Evolutionary conservation across 1,140 invertebrate genomes (phyloP).

Genomic region (Tyrophagus putrescentiae): DNA sequence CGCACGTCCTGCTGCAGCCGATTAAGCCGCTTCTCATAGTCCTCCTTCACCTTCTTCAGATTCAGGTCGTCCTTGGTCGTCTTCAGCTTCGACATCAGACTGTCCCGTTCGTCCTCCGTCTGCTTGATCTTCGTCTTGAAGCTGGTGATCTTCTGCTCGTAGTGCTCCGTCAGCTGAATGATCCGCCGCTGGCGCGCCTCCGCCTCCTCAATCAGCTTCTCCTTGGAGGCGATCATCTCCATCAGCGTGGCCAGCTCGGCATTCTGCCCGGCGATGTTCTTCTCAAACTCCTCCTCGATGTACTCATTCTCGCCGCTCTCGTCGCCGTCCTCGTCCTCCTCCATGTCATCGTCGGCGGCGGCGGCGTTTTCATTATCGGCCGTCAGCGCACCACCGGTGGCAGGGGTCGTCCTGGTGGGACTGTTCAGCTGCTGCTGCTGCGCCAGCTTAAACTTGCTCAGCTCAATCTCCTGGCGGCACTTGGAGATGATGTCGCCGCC

Average conservation of each 20-base stretch:
- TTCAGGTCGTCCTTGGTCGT: conserved; percentile 28
- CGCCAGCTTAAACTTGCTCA: conserved; percentile 37
- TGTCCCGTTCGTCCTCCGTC: conserved; percentile 83
- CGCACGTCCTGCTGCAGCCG: conserved; percentile 73
- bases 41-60: conserved; percentile 66
- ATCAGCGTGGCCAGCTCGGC: conserved; percentile 24
- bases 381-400: conserved; percentile 23
- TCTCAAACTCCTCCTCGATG: conserved; percentile 15
- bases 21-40: conserved; percentile 72
- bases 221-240: conserved; percentile 32
- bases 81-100: conserved; percentile 50
- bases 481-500: conserved; percentile 28
- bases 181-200: conserved; percentile 70
- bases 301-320: conserved; percentile 27
- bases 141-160: conserved; percentile 81
- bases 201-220: conserved; percentile 79
- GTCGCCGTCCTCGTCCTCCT: conserved; percentile 31
- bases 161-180: conserved; percentile 67
- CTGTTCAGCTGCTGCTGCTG: conserved; percentile 31
- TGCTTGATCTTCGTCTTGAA: conserved; percentile 70
- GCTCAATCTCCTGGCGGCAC: conserved; percentile 1
- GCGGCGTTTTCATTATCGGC: conserved; percentile 39
- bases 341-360: conserved; percentile 31
- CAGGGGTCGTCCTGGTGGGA: conserved; percentile 23
- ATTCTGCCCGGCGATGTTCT: conserved; percentile 16